Conservation (phyloP, 2,113 vertebrate species). For the Puffinus mauretanicus region DNA sequence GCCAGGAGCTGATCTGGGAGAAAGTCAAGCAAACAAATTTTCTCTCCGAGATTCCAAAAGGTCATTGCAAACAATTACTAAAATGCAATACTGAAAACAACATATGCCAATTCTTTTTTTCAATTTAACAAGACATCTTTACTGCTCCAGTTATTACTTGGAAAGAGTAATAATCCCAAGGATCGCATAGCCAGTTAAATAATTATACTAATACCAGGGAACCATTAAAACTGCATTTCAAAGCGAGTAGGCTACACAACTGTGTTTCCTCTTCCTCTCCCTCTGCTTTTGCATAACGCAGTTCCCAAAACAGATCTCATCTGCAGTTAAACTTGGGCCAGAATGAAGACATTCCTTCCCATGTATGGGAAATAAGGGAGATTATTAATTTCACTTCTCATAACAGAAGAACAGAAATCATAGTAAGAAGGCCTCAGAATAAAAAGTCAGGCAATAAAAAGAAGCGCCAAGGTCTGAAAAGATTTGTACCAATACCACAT, state of each 20-base stretch:
- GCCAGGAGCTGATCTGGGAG: conserved; percentile 20
- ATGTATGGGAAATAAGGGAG: background rate
- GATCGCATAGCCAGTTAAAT: background rate
- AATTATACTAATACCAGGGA: background rate
- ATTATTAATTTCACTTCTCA: conserved; percentile 8
- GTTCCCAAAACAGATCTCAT: conserved; percentile 25
- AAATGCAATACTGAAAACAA: background rate
- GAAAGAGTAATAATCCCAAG: background rate
- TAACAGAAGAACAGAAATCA: background rate
- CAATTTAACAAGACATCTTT: background rate
- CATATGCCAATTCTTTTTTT: background rate
- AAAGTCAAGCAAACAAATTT: conserved; percentile 49
- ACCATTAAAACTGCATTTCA: background rate
- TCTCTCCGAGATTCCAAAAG: background rate
- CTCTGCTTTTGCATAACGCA: background rate
- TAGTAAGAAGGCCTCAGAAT: background rate
- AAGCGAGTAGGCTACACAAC: background rate
- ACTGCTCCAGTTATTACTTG: background rate
- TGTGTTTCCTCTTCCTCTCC: background rate
- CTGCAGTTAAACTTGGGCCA: background rate
- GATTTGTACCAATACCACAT: background rate
- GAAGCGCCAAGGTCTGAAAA: background rate
- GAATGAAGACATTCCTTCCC: conserved; percentile 15
- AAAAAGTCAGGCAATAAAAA: background rate
- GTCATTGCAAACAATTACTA: conserved; percentile 36